These are phyloP conservation scores for Drosophila mojavensis DNA, from an alignment of 1,140 invertebrate species.

Conservation along the genomic window DNA sequence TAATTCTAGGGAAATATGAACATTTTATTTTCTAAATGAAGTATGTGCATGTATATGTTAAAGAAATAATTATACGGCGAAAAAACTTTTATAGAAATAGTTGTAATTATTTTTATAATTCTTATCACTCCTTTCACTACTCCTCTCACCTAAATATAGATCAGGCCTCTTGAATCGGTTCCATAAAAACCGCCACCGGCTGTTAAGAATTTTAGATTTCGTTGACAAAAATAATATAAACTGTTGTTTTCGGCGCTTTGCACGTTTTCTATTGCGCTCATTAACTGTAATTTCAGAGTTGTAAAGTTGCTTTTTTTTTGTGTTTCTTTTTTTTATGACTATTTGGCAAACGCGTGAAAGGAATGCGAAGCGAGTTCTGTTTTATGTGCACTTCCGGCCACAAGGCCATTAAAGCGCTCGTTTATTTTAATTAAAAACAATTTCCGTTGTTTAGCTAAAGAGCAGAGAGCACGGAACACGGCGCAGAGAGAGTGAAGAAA, in stretches of 20 bases:
- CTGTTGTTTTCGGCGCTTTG: background rate
- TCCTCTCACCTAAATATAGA: background rate
- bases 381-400: slow-evolving; percentile 39
- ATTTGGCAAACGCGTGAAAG: background rate
- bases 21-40: too few species aligned
- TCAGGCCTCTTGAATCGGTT: background rate
- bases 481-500: slow-evolving; percentile 18
- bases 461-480: background rate
- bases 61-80: too few species aligned
- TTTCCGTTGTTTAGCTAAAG: slow-evolving; percentile 57
- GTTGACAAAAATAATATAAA: slow-evolving; percentile 6
- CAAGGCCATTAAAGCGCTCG: slow-evolving; percentile 49
- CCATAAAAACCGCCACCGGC: background rate
- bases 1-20: too few species aligned
- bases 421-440: slow-evolving; percentile 75
- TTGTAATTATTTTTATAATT: too few species aligned
- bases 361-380: background rate
- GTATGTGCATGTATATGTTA: too few species aligned
- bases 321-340: too few species aligned
- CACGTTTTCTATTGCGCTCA: slow-evolving; percentile 23
- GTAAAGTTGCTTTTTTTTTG: slow-evolving; percentile 6
- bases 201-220: background rate
- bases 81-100: background rate
- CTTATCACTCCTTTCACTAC: too few species aligned
- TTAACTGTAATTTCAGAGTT: slow-evolving; percentile 27